Percentiles rank a stretch among this genome's conserved stretches.
Evolutionary conservation across 2,888 invertebrate genomes (phyloP).

Genomic region (Doris montereyensis): DNA sequence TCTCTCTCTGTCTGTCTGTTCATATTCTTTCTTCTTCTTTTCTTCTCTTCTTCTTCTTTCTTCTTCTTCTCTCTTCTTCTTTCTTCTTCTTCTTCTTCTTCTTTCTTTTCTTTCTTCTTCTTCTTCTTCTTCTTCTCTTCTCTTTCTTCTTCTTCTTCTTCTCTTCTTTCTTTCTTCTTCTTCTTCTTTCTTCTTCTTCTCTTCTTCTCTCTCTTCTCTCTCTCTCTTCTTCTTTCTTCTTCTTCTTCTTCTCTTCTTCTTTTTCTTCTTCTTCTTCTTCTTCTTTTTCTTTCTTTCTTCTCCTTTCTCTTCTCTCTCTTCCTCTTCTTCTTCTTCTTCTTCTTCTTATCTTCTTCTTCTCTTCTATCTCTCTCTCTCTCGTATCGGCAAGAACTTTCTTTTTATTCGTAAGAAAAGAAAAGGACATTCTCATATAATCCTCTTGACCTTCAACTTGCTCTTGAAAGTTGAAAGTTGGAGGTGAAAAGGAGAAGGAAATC

Average conservation of each 20-base stretch:
- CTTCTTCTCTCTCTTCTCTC: not conserved
- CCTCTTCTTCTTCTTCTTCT: not conserved
- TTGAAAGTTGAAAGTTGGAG: no score
- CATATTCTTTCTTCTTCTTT: not conserved
- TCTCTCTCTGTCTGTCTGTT: not conserved
- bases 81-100: not conserved
- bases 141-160: not conserved
- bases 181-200: not conserved
- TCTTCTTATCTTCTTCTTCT: not conserved
- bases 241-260: not conserved
- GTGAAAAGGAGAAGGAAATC: no score
- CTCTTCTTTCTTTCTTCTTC: not conserved
- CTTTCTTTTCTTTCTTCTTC: not conserved
- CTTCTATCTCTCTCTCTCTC: not conserved
- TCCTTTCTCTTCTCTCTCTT: not conserved
- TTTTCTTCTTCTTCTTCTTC: not conserved
- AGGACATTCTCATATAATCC: no score
- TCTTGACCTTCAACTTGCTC: no score
- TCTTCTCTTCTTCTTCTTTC: not conserved
- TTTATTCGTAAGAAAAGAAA: no score
- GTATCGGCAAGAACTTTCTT: no score
- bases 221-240: not conserved
- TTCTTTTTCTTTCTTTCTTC: not conserved
- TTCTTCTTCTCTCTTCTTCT: not conserved
- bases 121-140: not conserved